phyloP scores from a whole-genome alignment of 1,140 invertebrate species.

The Zaprionus capensis region DNA sequence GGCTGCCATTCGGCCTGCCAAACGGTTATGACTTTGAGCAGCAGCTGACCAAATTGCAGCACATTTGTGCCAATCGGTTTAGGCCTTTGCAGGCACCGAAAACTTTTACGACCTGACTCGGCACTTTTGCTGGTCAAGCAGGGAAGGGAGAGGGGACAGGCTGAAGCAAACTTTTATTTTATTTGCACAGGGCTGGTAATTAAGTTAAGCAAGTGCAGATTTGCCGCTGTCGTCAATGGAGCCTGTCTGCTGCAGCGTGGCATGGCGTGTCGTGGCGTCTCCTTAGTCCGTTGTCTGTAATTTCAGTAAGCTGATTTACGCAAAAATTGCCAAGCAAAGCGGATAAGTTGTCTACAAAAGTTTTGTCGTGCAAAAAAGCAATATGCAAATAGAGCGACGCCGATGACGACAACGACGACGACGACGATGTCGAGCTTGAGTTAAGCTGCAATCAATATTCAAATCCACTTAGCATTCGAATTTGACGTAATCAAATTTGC shows the following conservation, averaged over 20 bases:
- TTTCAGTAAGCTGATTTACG: slow-evolving; percentile 78
- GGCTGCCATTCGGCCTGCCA: slow-evolving; percentile 9
- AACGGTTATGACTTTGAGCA: slow-evolving; percentile 74
- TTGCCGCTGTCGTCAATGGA: slow-evolving; percentile 39
- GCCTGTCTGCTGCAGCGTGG: slow-evolving; percentile 4
- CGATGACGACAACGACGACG: slow-evolving; percentile 15
- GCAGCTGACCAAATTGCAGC: slow-evolving; percentile 66
- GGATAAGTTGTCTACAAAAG: slow-evolving; percentile 73
- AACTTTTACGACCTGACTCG: slow-evolving; percentile 63
- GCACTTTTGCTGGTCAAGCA: slow-evolving; percentile 30
- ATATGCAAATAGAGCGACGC: slow-evolving; percentile 75
- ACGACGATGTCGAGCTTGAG: slow-evolving; percentile 4
- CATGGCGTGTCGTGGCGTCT: too few species aligned
- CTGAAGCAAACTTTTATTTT: slow-evolving; percentile 64
- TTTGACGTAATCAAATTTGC: slow-evolving; percentile 77
- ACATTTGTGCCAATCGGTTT: slow-evolving; percentile 56
- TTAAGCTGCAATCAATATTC: slow-evolving; percentile 82
- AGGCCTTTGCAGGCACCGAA: slow-evolving; percentile 29
- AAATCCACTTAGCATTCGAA: slow-evolving; percentile 78
- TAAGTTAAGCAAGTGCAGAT: slow-evolving; percentile 78
- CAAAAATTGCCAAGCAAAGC: slow-evolving; percentile 64
- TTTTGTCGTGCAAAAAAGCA: slow-evolving; percentile 63
- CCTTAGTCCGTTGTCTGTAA: slow-evolving; percentile 54
- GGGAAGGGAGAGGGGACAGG: background rate
- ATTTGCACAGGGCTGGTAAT: slow-evolving; percentile 69